phyloP scores from a whole-genome alignment of 2,797 vertebrate genomes.

The Brachymystax lenok region DNA sequence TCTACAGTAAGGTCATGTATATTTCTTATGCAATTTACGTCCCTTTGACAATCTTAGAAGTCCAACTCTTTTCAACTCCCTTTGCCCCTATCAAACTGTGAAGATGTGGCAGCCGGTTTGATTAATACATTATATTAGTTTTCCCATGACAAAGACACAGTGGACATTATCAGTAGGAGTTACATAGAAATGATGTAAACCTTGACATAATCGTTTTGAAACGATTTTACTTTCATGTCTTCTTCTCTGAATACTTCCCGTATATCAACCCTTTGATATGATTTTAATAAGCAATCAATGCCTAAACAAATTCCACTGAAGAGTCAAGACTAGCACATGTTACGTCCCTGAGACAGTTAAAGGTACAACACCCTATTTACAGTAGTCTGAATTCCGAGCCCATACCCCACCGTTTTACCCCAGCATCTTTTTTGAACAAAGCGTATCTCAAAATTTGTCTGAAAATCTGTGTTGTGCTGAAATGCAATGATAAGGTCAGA shows the following conservation, averaged over 20 bases:
- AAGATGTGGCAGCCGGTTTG: constrained; percentile 47
- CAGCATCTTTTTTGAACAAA: constrained; percentile 7
- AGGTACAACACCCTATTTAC: not conserved
- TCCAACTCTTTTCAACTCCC: constrained; percentile 49
- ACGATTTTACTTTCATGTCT: constrained; percentile 15
- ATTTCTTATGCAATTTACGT: constrained; percentile 46
- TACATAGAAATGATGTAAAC: constrained; percentile 42
- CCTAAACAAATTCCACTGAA: constrained; percentile 16
- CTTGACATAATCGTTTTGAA: constrained; percentile 42
- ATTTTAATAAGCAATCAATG: constrained; percentile 39
- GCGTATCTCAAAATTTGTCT: not conserved
- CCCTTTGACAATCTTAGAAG: constrained; percentile 24
- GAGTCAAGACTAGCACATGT: not conserved
- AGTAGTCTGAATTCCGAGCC: constrained; percentile 5
- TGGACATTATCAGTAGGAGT: constrained; percentile 32
- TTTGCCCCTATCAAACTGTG: constrained; percentile 41
- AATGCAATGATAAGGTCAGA: constrained; percentile 32
- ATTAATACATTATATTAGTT: constrained; percentile 70
- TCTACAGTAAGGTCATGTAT: constrained; percentile 58
- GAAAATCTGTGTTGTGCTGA: constrained; percentile 22
- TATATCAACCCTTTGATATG: constrained; percentile 46
- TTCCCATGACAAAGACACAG: constrained; percentile 29
- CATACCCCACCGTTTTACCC: constrained; percentile 8
- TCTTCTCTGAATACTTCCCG: constrained; percentile 17
- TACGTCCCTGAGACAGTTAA: not conserved